Evolutionary conservation across 2,888 invertebrate genomes (phyloP).

Genomic region (Monopis laevigella): DNA sequence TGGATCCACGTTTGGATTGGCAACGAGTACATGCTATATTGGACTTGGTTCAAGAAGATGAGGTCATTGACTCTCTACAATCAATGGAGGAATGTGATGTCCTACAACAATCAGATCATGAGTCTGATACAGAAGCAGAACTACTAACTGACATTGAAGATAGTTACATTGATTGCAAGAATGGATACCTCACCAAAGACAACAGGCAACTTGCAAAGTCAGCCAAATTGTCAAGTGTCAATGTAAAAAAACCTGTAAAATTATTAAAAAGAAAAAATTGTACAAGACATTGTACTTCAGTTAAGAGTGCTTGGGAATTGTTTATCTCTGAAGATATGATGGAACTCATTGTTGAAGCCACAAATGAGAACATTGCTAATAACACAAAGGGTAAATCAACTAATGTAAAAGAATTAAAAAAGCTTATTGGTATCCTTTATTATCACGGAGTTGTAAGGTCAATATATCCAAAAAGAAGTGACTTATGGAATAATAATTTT

Average conservation of each 20-base stretch:
- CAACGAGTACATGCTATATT: constrained; percentile 57
- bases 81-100: constrained; percentile 47
- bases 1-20: constrained; percentile 63
- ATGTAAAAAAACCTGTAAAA: neutral
- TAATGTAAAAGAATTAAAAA: constrained; percentile 42
- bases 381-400: constrained; percentile 28
- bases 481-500: constrained; percentile 46
- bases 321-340: constrained; percentile 49
- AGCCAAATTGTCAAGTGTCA: constrained; percentile 21
- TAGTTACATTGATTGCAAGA: constrained; percentile 33
- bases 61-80: constrained; percentile 52
- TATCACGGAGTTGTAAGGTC: constrained; percentile 51
- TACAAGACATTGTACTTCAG: constrained; percentile 30
- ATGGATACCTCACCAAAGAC: constrained; percentile 42
- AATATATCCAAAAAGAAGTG: constrained; percentile 40
- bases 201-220: constrained; percentile 32
- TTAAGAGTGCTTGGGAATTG: constrained; percentile 48
- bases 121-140: constrained; percentile 49
- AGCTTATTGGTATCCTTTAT: constrained; percentile 51
- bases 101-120: constrained; percentile 47
- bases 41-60: constrained; percentile 53
- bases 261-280: constrained; percentile 9
- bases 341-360: constrained; percentile 45
- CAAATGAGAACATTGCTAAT: constrained; percentile 43
- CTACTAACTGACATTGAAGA: constrained; percentile 35